These are phyloP conservation scores for Fissipunctia ypsillon DNA, from an alignment of 2,888 invertebrate genomes.

Conservation along the genomic window DNA sequence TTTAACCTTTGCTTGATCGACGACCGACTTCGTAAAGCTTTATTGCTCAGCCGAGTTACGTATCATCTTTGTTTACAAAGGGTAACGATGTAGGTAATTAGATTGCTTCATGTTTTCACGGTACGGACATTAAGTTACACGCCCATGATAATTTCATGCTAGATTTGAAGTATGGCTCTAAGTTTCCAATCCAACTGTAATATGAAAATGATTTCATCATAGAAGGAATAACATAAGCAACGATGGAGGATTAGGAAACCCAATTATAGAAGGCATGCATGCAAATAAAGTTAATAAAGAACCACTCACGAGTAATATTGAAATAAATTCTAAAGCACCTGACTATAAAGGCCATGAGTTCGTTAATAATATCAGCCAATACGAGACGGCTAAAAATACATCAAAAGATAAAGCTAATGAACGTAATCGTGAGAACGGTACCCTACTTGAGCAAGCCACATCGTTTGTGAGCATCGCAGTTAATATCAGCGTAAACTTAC, in stretches of 20 bases:
- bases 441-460: conserved; percentile 50
- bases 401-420: conserved; percentile 55
- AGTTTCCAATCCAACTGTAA: conserved; percentile 13
- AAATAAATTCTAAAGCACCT: conserved; percentile 24
- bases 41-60: conserved; percentile 39
- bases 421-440: conserved; percentile 63
- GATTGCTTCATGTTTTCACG: conserved; percentile 60
- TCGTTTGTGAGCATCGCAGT: conserved; percentile 46
- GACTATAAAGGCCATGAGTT: conserved; percentile 25
- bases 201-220: conserved; percentile 18
- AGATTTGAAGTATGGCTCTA: neutral
- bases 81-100: conserved; percentile 61
- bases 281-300: conserved; percentile 24
- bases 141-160: conserved; percentile 41
- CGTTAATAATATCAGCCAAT: conserved; percentile 43
- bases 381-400: conserved; percentile 53
- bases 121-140: conserved; percentile 32
- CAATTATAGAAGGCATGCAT: conserved; percentile 23
- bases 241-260: conserved; percentile 12
- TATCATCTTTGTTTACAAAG: conserved; percentile 59
- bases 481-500: conserved; percentile 46
- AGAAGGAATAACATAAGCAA: conserved; percentile 10
- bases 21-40: conserved; percentile 41
- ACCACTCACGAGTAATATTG: neutral
- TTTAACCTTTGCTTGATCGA: conserved; percentile 63